A percentile compares a stretch with the other conserved stretches of the same genome.
Evolutionary conservation across 1,140 invertebrate genomes (phyloP).

Genomic region (Notospermus geniculatus): DNA sequence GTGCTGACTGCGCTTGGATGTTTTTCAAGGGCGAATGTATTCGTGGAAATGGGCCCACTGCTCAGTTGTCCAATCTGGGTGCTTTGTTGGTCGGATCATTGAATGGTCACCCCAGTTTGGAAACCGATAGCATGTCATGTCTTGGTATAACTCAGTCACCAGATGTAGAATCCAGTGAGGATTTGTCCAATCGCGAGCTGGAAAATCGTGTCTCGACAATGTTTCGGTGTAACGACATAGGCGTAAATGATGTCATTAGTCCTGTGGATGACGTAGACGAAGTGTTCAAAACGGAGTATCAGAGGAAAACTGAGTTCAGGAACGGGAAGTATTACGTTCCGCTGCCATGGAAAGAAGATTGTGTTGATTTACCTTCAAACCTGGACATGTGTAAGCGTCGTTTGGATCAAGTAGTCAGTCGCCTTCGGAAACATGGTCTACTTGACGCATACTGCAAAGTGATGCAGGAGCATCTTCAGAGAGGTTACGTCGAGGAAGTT

Average conservation of each 20-base stretch:
- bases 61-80: background rate
- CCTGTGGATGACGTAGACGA: background rate
- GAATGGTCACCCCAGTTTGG: background rate
- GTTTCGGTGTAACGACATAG: background rate
- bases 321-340: slow-evolving; percentile 2
- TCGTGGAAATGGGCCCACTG: background rate
- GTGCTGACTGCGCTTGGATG: slow-evolving; percentile 3
- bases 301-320: slow-evolving; percentile 3
- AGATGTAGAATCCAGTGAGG: background rate
- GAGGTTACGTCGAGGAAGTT: slow-evolving; percentile 6
- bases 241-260: background rate
- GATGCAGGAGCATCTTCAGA: background rate
- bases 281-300: background rate
- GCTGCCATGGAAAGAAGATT: slow-evolving; percentile 4
- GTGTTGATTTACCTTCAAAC: background rate
- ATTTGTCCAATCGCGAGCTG: background rate
- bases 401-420: slow-evolving; percentile 5
- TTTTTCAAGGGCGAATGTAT: slow-evolving; percentile 4
- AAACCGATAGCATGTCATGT: background rate
- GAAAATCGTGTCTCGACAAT: slow-evolving; percentile 5
- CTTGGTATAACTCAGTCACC: background rate
- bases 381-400: background rate
- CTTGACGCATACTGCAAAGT: slow-evolving; percentile 4
- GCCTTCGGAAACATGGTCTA: background rate
- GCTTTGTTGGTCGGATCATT: slow-evolving; percentile 1